phyloP scores from a whole-genome alignment of 2,797 vertebrate species.

The Myiotriccus ornatus region DNA sequence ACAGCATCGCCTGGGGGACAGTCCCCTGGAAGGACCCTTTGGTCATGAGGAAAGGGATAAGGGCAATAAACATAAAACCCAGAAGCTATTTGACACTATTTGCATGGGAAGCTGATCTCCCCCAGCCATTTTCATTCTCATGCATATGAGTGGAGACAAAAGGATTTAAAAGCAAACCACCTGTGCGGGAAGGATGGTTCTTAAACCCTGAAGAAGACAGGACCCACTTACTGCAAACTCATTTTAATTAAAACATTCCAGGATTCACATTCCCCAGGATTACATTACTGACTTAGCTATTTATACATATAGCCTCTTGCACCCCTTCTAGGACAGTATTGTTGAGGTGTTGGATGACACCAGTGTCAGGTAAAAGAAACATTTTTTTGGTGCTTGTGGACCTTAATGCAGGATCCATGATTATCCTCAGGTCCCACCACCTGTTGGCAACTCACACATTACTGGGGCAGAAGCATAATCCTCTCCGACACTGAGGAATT shows the following conservation, averaged over 20 bases:
- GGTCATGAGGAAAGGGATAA: constrained; percentile 15
- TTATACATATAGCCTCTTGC: neutral
- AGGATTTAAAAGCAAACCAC: constrained; percentile 49
- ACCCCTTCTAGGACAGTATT: neutral
- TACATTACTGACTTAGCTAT: neutral
- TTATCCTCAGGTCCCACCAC: constrained; percentile 5
- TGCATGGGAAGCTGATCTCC: constrained; percentile 21
- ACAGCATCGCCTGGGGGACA: neutral
- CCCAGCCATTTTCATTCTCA: constrained; percentile 15
- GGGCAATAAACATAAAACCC: constrained; percentile 34
- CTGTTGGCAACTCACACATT: constrained; percentile 25
- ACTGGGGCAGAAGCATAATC: neutral
- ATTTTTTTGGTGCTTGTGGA: neutral
- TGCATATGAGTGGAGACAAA: constrained; percentile 22
- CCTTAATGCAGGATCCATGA: neutral
- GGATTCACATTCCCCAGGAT: constrained; percentile 27
- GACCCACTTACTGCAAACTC: neutral
- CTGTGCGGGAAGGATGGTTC: constrained; percentile 19
- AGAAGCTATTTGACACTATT: neutral
- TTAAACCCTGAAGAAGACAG: neutral
- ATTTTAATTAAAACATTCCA: constrained; percentile 64
- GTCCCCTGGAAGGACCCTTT: constrained; percentile 27
- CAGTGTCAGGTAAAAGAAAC: neutral
- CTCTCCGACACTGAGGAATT: neutral
- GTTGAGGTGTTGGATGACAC: neutral